Conservation (phyloP, 2,888 invertebrate genomes). For the Subacronicta megacephala region DNA sequence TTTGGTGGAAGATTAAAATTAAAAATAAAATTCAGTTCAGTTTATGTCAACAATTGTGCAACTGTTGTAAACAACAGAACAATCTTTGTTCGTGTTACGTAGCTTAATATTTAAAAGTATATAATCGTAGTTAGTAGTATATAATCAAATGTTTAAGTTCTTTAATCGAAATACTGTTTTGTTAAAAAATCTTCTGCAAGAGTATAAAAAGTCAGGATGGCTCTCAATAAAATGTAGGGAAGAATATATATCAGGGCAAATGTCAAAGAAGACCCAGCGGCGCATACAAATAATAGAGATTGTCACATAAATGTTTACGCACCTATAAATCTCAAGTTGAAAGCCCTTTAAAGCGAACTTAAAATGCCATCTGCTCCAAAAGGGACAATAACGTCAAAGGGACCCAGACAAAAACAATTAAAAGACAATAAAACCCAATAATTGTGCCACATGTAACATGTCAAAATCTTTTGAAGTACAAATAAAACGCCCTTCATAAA, state of each 20-base stretch:
- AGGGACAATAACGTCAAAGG: conserved; percentile 13
- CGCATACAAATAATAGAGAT: conserved; percentile 2
- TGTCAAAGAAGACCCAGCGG: neutral
- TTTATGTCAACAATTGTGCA: no score
- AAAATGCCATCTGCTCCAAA: conserved; percentile 17
- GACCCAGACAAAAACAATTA: conserved; percentile 41
- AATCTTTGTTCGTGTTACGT: no score
- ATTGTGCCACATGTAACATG: conserved; percentile 23
- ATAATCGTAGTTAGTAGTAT: no score
- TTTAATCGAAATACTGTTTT: no score
- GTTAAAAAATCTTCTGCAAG: no score
- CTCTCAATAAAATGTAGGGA: neutral
- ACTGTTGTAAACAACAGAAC: no score
- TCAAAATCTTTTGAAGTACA: conserved; percentile 30
- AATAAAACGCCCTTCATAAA: conserved; percentile 38
- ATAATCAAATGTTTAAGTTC: no score
- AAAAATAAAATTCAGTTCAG: no score
- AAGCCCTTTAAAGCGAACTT: conserved; percentile 18
- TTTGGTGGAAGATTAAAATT: no score
- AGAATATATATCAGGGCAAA: neutral
- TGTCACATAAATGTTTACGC: neutral
- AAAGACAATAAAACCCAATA: conserved; percentile 41
- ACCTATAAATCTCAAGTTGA: conserved; percentile 31
- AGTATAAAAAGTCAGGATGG: no score
- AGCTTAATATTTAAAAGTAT: no score